These are phyloP conservation scores for Spondyliosoma cantharus DNA, from an alignment of 2,797 vertebrate species.

Conservation along the genomic window DNA sequence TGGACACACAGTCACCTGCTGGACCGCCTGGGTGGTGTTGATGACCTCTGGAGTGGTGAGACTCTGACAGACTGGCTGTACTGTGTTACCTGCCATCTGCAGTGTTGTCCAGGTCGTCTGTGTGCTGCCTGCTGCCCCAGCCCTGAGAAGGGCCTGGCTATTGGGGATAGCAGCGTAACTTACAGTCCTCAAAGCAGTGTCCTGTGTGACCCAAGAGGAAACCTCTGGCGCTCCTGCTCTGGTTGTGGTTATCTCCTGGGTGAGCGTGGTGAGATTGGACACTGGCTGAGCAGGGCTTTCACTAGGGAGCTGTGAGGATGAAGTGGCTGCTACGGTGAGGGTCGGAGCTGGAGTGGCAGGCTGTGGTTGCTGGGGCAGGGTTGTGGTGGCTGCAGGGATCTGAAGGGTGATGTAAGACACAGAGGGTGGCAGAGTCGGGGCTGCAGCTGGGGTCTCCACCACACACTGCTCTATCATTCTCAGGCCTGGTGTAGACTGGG, in stretches of 20 bases:
- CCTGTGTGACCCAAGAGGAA: slow-evolving; percentile 73
- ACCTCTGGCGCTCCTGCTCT: slow-evolving; percentile 72
- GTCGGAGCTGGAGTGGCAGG: slow-evolving; percentile 67
- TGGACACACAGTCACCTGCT: slow-evolving; percentile 82
- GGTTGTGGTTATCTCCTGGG: slow-evolving; percentile 73
- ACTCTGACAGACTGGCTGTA: slow-evolving; percentile 90
- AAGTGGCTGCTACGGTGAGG: slow-evolving; percentile 68
- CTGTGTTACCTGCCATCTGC: slow-evolving; percentile 94
- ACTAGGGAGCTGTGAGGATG: slow-evolving; percentile 61
- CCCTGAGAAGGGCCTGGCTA: slow-evolving; percentile 80
- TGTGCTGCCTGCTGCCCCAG: slow-evolving; percentile 91
- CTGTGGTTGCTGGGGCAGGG: slow-evolving; percentile 72
- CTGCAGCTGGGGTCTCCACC: slow-evolving; percentile 72
- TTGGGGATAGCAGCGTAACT: slow-evolving; percentile 74
- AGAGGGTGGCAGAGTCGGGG: slow-evolving; percentile 76
- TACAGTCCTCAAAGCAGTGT: slow-evolving; percentile 72
- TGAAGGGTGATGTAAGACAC: slow-evolving; percentile 86
- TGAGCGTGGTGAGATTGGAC: slow-evolving; percentile 63
- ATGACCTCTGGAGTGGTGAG: slow-evolving; percentile 79
- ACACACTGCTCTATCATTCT: slow-evolving; percentile 83
- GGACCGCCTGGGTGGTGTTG: slow-evolving; percentile 76
- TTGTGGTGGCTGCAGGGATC: slow-evolving; percentile 77
- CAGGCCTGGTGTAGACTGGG: slow-evolving; percentile 80
- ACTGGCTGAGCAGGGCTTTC: slow-evolving; percentile 60
- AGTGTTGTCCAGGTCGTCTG: slow-evolving; percentile 99